Percentiles rank a stretch among this genome's conserved stretches.
These are phyloP conservation scores for Volucella zonaria DNA, from an alignment of 2,888 invertebrate species.

Conservation along the genomic window DNA sequence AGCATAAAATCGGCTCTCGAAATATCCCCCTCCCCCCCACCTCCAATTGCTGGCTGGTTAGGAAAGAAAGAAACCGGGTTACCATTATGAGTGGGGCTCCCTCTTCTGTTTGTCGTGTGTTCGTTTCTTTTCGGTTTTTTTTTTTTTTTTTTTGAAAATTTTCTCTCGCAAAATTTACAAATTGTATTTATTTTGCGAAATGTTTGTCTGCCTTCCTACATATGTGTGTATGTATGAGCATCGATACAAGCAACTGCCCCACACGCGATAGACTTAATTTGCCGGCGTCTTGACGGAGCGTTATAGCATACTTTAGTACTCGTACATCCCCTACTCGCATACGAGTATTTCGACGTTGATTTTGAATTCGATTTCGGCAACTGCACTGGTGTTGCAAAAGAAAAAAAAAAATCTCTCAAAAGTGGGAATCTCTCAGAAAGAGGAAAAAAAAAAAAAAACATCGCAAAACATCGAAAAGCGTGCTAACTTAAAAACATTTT, in stretches of 20 bases:
- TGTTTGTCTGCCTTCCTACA: constrained; percentile 27
- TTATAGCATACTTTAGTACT: background rate
- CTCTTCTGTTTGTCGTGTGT: background rate
- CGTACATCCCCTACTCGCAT: background rate
- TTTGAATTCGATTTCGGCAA: constrained; percentile 39
- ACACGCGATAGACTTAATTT: constrained; percentile 23
- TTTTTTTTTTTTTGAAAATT: constrained; percentile 34
- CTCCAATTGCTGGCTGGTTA: constrained; percentile 2
- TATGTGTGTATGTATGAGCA: too few species aligned
- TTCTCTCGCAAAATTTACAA: constrained; percentile 26
- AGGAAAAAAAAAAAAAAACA: constrained; percentile 24
- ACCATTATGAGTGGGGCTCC: constrained; percentile 15
- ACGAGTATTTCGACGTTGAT: constrained; percentile 27
- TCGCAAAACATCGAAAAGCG: constrained; percentile 57
- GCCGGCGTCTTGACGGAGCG: constrained; percentile 49
- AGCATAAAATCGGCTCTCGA: constrained; percentile 24
- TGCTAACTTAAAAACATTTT: constrained; percentile 67
- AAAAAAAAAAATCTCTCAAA: constrained; percentile 9
- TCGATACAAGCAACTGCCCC: background rate
- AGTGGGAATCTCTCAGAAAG: background rate
- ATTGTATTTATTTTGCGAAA: background rate
- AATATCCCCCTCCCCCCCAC: constrained; percentile 1
- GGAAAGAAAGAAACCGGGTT: constrained; percentile 43
- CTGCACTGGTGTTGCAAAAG: constrained; percentile 33
- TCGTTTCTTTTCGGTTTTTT: too few species aligned